Base-by-base conservation (phyloP, 2,888 invertebrate species). In the Stramonita haemastoma region DNA sequence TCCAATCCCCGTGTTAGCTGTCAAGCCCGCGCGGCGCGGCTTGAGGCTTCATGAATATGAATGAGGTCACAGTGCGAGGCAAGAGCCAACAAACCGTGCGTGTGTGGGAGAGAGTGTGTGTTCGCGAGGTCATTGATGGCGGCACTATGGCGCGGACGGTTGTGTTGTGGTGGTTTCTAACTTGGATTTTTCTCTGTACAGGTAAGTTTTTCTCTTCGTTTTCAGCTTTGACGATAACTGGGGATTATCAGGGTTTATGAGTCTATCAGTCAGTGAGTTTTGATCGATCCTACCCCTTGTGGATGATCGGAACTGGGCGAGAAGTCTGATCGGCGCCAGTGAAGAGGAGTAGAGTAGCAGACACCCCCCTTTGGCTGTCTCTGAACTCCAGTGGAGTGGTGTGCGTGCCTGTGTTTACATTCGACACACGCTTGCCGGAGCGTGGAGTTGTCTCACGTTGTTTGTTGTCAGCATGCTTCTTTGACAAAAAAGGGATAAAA, bases 111-210 rank as follows among this genome's bases (percentile, higher is more conserved):
- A 46, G 46, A 19, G 84, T 29, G 84, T 57, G 83, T 56, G 88
- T 84, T 34, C 81, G 88, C 84, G 84, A 84, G 88, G 83, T 84
- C 88, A 88, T 88, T 88, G 60, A 88, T 88, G 88, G 88, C 88
- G 88, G 88, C 88, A 84, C 70, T 46, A 88, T 88, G 88, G 83
- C 88, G 88, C 88, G 81, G 88, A 83, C 84, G 83, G 88, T 66
- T n/a, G 88, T 83, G 88, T 88, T 88, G 70, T 88, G 88, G 88
- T 83, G 81, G 84, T 88, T 66, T 84, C 88, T 88, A 34, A 70
- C 88, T 88, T 66, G 88, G 88, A 88, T 83, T 84, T 88, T 88
- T 88, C 84, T 88, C 84, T 88, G 83, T 36, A 34, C 32, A 60
- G 88, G 88, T 88, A 60, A 88, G 88, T 84, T 88, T 70, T 84